These are phyloP conservation scores for Spodoptera picta DNA, from an alignment of 2,888 invertebrate species.

Conservation along the genomic window DNA sequence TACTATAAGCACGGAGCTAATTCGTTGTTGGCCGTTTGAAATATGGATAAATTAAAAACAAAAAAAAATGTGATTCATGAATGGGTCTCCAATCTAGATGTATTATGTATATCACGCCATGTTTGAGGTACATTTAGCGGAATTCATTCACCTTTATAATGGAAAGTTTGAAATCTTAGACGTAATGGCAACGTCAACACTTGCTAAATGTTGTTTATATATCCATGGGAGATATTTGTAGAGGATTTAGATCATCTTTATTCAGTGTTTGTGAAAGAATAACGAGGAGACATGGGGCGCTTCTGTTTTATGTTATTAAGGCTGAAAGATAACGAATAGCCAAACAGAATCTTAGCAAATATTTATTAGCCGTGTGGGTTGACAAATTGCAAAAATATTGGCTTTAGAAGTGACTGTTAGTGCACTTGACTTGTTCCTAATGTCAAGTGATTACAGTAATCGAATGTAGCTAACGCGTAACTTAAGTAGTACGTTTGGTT, in stretches of 20 bases:
- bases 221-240: conserved; percentile 33
- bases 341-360: neutral
- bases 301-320: neutral
- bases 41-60: conserved; percentile 17
- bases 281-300: neutral
- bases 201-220: conserved; percentile 30
- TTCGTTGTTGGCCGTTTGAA: conserved; percentile 12
- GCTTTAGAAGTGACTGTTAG: too few relatives aligned
- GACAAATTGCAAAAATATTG: too few relatives aligned
- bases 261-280: conserved; percentile 17
- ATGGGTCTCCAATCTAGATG: conserved; percentile 30
- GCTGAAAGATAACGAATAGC: neutral
- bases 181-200: conserved; percentile 44
- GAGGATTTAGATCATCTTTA: conserved; percentile 24
- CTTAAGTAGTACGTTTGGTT: conserved; percentile 28
- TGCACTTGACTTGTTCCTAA: conserved; percentile 7
- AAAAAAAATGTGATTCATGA: conserved; percentile 27
- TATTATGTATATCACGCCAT: conserved; percentile 48
- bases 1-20: neutral
- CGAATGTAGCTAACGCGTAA: conserved; percentile 33
- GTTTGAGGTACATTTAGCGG: conserved; percentile 39
- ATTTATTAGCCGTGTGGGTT: neutral
- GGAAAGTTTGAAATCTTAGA: conserved; percentile 54
- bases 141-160: conserved; percentile 50
- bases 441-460: conserved; percentile 30